Evolutionary conservation across 2,797 vertebrate genomes (phyloP), one percentile per base, ranked within the genome.

Genomic region (Propithecus deckenii): DNA sequence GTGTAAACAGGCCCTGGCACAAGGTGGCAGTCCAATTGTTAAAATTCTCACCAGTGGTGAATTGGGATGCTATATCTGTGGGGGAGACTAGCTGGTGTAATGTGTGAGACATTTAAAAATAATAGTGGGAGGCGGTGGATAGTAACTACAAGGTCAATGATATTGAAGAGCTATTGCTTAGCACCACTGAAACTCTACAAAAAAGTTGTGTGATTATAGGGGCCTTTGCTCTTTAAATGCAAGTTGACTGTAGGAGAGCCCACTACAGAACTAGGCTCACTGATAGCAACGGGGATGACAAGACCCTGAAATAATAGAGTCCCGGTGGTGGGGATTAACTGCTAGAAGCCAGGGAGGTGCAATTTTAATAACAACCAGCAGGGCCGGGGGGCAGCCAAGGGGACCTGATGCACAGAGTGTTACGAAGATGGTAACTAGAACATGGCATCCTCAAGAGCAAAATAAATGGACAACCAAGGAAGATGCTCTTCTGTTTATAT

Each of bases 41-140:
- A 90, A 96, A 91, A 85, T 28, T 92, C 89, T 88, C n/a, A 76
- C 18, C 71, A 13, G 25, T 65, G 13, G 55, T 86, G 25, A 83
- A 50, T 61, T 81, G 20, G n/a, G 30, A 18, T 89, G 43, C n/a
- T 89, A 17, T 35, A n/a, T 55, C n/a, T 84, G 8, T 52, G 69
- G 35, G 30, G 32, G 48, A 69, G 18, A 86, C 5, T 41, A 81
- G 50, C 23, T 57, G 13, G 46, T 69, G 4, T 74, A 55, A 55
- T 8, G 14, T 18, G 55, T 74, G 41, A 72, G 41, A 1, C 22
- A 74, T 75, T 92, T 76, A 69, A 78, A 89, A 92, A 76, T 30
- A 75, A 75, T 46, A 28, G 43, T 50, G 50, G 9, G 23, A 80
- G 5, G 23, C 78, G 57, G 32, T 89, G 18, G 18, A 43, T 76